phyloP scores from a whole-genome alignment of 2,888 invertebrate genomes.

The Linnaemya tessellans region DNA sequence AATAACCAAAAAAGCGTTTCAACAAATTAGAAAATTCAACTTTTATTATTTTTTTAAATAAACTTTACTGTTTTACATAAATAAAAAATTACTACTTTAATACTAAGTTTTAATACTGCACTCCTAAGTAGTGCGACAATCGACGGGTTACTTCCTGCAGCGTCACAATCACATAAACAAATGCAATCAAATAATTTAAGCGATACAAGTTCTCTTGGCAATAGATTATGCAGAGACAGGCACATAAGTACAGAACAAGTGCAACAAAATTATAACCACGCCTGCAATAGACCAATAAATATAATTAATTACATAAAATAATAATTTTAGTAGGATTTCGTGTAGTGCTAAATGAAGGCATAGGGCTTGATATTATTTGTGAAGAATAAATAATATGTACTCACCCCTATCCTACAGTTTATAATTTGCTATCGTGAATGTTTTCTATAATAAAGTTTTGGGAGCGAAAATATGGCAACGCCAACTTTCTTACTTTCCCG shows the following conservation, averaged over 20 bases:
- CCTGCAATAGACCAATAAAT: slow-evolving; percentile 66
- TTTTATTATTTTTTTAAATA: no score
- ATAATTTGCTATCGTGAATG: no score
- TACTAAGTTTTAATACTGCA: slow-evolving; percentile 30
- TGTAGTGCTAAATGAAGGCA: no score
- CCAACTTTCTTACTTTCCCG: no score
- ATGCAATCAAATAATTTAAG: slow-evolving; percentile 86
- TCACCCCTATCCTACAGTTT: no score
- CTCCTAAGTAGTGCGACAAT: slow-evolving; percentile 10
- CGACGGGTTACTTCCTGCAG: slow-evolving; percentile 84
- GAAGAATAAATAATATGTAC: no score
- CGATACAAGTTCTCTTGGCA: slow-evolving; percentile 86
- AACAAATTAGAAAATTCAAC: background rate
- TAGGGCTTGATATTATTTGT: no score
- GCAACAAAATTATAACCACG: slow-evolving; percentile 75
- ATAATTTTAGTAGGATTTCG: no score
- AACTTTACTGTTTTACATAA: no score
- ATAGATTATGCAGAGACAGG: slow-evolving; percentile 85
- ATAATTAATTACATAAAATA: background rate
- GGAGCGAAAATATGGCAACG: no score
- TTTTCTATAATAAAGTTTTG: no score
- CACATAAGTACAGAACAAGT: slow-evolving; percentile 84
- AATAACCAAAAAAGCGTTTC: no score
- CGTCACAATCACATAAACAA: slow-evolving; percentile 85
- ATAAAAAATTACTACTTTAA: background rate